phyloP scores from a whole-genome alignment of 1,140 invertebrate species.

The Pristionchus pacificus region DNA sequence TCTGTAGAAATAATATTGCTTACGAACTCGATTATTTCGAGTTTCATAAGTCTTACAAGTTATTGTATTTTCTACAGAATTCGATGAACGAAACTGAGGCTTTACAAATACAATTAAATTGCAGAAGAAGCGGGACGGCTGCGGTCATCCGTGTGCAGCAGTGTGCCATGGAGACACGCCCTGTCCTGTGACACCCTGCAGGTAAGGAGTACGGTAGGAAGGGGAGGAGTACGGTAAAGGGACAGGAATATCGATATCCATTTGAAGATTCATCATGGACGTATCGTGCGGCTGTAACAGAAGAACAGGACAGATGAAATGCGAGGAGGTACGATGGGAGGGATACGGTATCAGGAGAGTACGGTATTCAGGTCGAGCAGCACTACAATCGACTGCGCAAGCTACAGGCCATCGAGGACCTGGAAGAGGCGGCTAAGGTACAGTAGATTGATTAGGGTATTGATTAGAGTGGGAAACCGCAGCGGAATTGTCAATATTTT shows the following conservation, averaged over 20 bases:
- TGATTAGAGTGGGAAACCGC: no score
- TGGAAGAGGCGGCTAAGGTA: background rate
- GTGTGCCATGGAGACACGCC: conserved; percentile 70
- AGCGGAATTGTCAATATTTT: no score
- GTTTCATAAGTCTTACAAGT: no score
- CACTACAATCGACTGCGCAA: background rate
- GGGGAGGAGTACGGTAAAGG: conserved; percentile 21
- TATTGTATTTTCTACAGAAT: no score
- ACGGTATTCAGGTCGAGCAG: background rate
- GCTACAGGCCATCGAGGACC: background rate
- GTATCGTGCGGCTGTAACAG: conserved; percentile 3
- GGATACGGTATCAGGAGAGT: background rate
- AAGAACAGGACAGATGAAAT: background rate
- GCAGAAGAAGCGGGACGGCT: conserved; percentile 64
- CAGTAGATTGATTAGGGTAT: no score
- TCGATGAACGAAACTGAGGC: no score
- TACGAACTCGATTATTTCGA: no score
- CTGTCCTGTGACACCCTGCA: conserved; percentile 70
- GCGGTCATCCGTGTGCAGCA: conserved; percentile 76
- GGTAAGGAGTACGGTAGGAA: conserved; percentile 30
- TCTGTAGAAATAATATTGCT: no score
- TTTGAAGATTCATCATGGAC: conserved; percentile 4
- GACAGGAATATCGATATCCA: background rate
- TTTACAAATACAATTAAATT: no score
- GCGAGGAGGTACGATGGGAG: background rate